A percentile compares a stretch with the other conserved stretches of the same genome.
phyloP scores from a whole-genome alignment of 2,888 invertebrate genomes.

The Nomada ferruginata region DNA sequence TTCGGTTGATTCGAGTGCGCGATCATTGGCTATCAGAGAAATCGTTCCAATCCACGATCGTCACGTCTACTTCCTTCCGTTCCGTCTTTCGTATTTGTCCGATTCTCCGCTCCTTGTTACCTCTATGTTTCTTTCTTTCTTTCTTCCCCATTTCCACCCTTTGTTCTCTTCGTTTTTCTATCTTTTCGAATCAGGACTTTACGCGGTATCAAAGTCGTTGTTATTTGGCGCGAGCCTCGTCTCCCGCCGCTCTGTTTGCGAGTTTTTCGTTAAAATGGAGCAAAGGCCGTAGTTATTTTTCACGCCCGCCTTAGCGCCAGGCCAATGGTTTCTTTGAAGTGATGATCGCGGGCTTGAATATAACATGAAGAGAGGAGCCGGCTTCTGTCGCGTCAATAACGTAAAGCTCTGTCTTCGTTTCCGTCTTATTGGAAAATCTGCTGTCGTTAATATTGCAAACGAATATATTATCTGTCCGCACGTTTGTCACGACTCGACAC shows the following conservation, averaged over 20 bases:
- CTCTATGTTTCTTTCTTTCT: no score
- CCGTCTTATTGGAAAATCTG: conserved; percentile 18
- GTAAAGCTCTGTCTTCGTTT: conserved; percentile 14
- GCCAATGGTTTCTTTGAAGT: conserved; percentile 29
- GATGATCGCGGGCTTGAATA: conserved; percentile 43
- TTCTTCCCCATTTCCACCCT: no score
- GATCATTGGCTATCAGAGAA: conserved; percentile 6
- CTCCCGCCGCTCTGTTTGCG: no score
- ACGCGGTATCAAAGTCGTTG: neutral
- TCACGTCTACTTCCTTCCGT: neutral
- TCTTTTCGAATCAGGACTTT: neutral
- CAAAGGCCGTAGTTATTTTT: conserved; percentile 33
- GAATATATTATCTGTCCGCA: conserved; percentile 11
- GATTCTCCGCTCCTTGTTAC: no score
- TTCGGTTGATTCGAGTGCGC: neutral
- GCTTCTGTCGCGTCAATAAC: conserved; percentile 1
- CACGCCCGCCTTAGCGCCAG: conserved; percentile 4
- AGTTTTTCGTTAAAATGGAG: conserved; percentile 2
- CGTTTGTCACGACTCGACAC: no score
- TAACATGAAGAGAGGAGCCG: conserved; percentile 42
- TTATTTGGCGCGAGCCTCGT: neutral
- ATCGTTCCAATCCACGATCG: neutral
- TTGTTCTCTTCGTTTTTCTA: no score
- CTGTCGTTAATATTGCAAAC: conserved; percentile 4
- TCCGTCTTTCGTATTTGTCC: no score